Base-by-base conservation (phyloP, 2,888 invertebrate genomes). In the Drosophila tripunctata region DNA sequence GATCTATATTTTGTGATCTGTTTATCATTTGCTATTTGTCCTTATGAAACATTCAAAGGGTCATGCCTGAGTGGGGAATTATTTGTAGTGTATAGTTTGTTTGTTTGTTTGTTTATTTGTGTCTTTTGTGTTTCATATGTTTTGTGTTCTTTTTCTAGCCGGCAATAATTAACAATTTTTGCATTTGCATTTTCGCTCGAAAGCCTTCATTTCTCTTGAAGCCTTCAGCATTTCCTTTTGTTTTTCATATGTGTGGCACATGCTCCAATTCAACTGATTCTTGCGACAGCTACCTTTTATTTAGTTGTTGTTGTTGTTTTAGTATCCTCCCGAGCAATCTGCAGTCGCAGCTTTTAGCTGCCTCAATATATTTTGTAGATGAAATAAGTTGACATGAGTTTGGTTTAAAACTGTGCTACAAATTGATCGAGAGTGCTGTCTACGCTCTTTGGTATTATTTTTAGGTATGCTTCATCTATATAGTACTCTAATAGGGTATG, bases 51-150 rank as follows among this genome's bases (percentile, higher is more conserved):
- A 60, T 76, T 83, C 83, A 61, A 67, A 68, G 64, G 75, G 84
- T 86, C 87, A 50, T 80, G 84, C 84, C 87, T 86, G 77, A 74
- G 84, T 86, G 36, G 54, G 43, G 51, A 56, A 12, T 64, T 58
- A 52, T 33, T 65, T 44, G 55, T 62, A 60, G 36, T 57, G 17
- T 12, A 51, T 51, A 5, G n/a, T 62, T 52, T 57, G 14, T 33
- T 36, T 19, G 6, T 10, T 60, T 43, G 45, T 38, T 19, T 41
- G 30, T 58, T 36, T 64, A 10, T 27, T 10, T 5, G 8, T 36
- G 40, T 54, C 43, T 61, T 52, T 21, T 33, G 33, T 57, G 48
- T 62, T 48, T 38, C 19, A 61, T 51, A 10, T 33, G 5, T 41
- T 40, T 12, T 21, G 10, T 48, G 54, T 51, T 51, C n/a, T 17